A percentile compares a stretch with the other conserved stretches of the same genome.
Evolutionary conservation across 2,888 invertebrate genomes (phyloP).

Genomic region (Calephelis perditalis): DNA sequence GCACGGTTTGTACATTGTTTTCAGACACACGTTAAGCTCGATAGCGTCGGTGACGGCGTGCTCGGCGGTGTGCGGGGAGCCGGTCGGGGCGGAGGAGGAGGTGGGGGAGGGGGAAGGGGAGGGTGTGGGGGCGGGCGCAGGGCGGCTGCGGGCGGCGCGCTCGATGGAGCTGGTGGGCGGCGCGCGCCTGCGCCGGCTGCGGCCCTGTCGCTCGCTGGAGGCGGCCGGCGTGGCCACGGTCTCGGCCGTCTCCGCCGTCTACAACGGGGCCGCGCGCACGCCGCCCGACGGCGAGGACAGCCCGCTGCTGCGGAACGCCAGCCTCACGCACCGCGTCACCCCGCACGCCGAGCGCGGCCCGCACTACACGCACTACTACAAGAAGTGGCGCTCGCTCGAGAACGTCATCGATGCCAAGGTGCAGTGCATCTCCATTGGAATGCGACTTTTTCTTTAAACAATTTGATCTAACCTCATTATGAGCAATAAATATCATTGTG

Average conservation of each 20-base stretch:
- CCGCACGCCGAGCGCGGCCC: constrained; percentile 55
- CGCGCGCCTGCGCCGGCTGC: constrained; percentile 43
- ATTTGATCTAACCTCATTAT: no score
- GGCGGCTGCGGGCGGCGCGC: constrained; percentile 41
- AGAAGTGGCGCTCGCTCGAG: constrained; percentile 89
- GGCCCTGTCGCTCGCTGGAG: constrained; percentile 57
- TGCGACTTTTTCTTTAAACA: no score
- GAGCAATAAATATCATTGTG: no score
- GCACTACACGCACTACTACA: constrained; percentile 74
- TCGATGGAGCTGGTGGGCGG: constrained; percentile 42
- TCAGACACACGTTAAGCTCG: constrained; percentile 79
- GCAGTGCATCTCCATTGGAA: no score
- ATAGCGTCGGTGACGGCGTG: constrained; percentile 82
- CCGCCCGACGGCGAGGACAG: constrained; percentile 57
- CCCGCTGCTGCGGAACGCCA: constrained; percentile 68
- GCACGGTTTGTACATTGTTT: constrained; percentile 10
- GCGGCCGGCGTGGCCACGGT: constrained; percentile 54
- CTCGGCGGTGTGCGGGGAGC: constrained; percentile 21
- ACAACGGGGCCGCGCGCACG: constrained; percentile 55
- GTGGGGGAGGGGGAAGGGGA: constrained; percentile 27
- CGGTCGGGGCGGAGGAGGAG: no score
- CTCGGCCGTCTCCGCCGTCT: constrained; percentile 63
- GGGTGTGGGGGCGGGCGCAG: constrained; percentile 16
- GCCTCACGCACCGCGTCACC: constrained; percentile 56
- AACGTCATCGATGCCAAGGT: constrained; percentile 71